Percentiles rank a stretch among this genome's conserved stretches.
phyloP scores from a whole-genome alignment of 2,888 invertebrate genomes.

The Strigamia maritima region DNA sequence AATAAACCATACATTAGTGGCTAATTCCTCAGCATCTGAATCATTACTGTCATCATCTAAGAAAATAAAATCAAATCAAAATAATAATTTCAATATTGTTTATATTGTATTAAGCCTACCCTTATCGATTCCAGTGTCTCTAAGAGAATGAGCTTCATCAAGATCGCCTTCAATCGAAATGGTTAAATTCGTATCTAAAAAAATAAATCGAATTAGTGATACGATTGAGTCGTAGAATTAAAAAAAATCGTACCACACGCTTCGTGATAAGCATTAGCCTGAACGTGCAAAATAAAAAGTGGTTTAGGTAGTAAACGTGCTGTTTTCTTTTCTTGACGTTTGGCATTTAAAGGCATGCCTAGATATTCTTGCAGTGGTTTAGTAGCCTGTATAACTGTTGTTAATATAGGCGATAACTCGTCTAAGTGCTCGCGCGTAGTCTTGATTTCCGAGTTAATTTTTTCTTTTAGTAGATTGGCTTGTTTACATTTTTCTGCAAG shows the following conservation, averaged over 20 bases:
- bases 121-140: constrained; percentile 44
- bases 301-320: constrained; percentile 74
- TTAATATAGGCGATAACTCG: background rate
- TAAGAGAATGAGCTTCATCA: constrained; percentile 57
- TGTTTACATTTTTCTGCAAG: constrained; percentile 17
- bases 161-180: constrained; percentile 53
- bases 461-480: background rate
- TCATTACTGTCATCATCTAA: constrained; percentile 53
- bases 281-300: constrained; percentile 81
- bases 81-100: background rate
- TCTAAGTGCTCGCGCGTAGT: background rate
- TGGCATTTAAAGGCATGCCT: constrained; percentile 73
- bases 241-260: constrained; percentile 58
- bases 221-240: background rate
- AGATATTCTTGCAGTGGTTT: constrained; percentile 86
- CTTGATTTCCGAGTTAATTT: background rate
- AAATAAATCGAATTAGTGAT: background rate
- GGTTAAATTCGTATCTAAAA: constrained; percentile 53
- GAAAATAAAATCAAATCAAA: constrained; percentile 16
- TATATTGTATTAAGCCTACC: constrained; percentile 42
- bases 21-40: constrained; percentile 52
- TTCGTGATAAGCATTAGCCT: constrained; percentile 76
- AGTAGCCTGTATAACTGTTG: constrained; percentile 58
- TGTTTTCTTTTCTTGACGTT: constrained; percentile 70
- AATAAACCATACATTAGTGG: constrained; percentile 37